Evolutionary conservation across 1,140 invertebrate species (phyloP).

Genomic region (Hylaeus anthracinus): DNA sequence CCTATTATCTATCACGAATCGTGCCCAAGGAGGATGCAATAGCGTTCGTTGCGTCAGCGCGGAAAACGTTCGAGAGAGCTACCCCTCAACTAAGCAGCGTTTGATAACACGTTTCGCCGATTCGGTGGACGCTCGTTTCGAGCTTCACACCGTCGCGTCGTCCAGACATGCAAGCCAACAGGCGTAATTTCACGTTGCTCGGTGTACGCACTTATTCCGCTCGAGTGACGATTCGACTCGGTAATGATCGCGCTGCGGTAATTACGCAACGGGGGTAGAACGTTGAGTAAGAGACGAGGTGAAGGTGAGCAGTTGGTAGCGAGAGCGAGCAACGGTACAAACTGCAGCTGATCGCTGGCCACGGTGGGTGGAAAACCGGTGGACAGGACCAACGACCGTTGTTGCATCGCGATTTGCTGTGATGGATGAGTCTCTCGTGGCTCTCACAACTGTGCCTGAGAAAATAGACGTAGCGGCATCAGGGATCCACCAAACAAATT

Average conservation of each 20-base stretch:
- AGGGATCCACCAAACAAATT: not conserved
- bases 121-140: not conserved
- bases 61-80: slow-evolving; percentile 22
- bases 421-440: slow-evolving; percentile 5
- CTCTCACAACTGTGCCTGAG: no score
- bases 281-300: slow-evolving; percentile 69
- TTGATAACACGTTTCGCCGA: not conserved
- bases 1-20: not conserved
- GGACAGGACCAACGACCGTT: slow-evolving; percentile 56
- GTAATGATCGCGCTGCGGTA: slow-evolving; percentile 57
- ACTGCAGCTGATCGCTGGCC: slow-evolving; percentile 51
- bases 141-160: not conserved
- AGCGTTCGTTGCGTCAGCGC: slow-evolving; percentile 3
- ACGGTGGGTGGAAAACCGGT: slow-evolving; percentile 47
- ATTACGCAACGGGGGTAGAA: slow-evolving; percentile 67
- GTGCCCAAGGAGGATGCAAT: not conserved
- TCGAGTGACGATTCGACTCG: slow-evolving; percentile 67
- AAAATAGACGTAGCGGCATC: no score
- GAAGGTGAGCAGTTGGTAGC: slow-evolving; percentile 65
- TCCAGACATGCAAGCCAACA: not conserved
- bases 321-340: slow-evolving; percentile 51
- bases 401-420: slow-evolving; percentile 24
- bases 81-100: not conserved
- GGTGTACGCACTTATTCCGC: slow-evolving; percentile 63
- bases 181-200: slow-evolving; percentile 32